A percentile compares a stretch with the other conserved stretches of the same genome.
phyloP scores from a whole-genome alignment of 2,113 vertebrate species.

The Neolamprologus tretocephalus region DNA sequence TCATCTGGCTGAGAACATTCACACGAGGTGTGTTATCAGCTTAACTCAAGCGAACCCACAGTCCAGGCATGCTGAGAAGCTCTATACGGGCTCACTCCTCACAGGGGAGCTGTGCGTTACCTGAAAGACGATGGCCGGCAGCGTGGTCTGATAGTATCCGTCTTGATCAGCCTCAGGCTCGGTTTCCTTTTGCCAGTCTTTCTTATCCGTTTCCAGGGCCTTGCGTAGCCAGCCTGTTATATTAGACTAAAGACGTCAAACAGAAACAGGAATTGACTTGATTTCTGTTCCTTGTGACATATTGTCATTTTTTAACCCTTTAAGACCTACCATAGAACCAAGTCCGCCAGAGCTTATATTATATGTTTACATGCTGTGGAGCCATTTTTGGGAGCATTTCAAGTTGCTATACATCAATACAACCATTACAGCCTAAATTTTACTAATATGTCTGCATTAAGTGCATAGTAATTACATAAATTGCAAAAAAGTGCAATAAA shows the following conservation, averaged over 20 bases:
- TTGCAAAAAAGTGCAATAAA: too few species aligned
- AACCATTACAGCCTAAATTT: too few species aligned
- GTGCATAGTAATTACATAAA: too few species aligned
- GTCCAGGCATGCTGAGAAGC: accelerated
- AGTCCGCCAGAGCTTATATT: too few species aligned
- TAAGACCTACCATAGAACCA: too few species aligned
- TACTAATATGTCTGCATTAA: too few species aligned
- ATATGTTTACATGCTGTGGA: too few species aligned
- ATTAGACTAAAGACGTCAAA: slow-evolving; percentile 78
- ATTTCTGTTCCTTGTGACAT: neutral
- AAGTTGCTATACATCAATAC: too few species aligned
- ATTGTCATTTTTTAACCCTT: neutral
- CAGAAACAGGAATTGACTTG: neutral
- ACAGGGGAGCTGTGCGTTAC: neutral
- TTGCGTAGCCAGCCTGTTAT: slow-evolving; percentile 96
- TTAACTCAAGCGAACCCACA: neutral
- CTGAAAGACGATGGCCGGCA: slow-evolving; percentile 67
- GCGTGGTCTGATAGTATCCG: slow-evolving; percentile 95
- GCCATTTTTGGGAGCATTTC: too few species aligned
- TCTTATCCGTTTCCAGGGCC: slow-evolving; percentile 94
- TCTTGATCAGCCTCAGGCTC: slow-evolving; percentile 96
- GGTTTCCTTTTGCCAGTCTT: slow-evolving; percentile 92
- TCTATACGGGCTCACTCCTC: neutral
- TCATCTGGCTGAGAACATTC: accelerated
- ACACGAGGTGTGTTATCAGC: accelerated